Base-by-base conservation (phyloP, 2,888 invertebrate genomes). In the Diarsia dahlii region DNA sequence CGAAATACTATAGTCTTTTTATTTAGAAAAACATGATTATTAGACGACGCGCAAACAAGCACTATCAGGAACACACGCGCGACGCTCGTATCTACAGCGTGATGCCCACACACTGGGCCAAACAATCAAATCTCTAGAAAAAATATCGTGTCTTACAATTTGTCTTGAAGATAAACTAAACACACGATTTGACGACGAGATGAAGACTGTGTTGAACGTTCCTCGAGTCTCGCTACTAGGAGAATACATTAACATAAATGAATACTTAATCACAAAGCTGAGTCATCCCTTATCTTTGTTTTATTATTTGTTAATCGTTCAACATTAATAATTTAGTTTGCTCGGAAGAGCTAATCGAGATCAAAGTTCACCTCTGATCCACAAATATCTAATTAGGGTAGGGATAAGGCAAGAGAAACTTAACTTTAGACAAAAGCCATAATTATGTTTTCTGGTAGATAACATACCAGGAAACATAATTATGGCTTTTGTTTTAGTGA, bases 61-160 rank as follows among this genome's bases (percentile, higher is more conserved):
- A 95, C 95, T 93, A 92, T 92, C 90, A 81, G 80, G 81, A 88
- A 91, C 90, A 91, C 91, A 92, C 92, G 93, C 88, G 89, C 84
- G 84, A 81, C 86, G 83, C 78, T 80, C 82, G 85, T 86, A 85
- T 87, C 87, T 76, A 84, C 84, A 78, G 82, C 75, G 80, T 78
- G 82, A 82, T 87, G 74, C 78, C 64, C 73, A 81, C 90, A 86
- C 89, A 88, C 80, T 88, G 87, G 66, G 28, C 78, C 50, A 76
- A 50, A 54, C 60, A 67, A 82, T 62, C 48, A 62, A 73, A 65
- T 63, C 39, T 75, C 50, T 76, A 71, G 84, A 81, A 76, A 83
- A 85, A 78, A 79, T 62, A 64, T 12, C 66, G 39, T 52, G 76
- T 69, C 62, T 67, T 79, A 74, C 64, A 68, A 84, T 84, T 84